phyloP scores from a whole-genome alignment of 2,113 vertebrate species.

The Carlito syrichta region DNA sequence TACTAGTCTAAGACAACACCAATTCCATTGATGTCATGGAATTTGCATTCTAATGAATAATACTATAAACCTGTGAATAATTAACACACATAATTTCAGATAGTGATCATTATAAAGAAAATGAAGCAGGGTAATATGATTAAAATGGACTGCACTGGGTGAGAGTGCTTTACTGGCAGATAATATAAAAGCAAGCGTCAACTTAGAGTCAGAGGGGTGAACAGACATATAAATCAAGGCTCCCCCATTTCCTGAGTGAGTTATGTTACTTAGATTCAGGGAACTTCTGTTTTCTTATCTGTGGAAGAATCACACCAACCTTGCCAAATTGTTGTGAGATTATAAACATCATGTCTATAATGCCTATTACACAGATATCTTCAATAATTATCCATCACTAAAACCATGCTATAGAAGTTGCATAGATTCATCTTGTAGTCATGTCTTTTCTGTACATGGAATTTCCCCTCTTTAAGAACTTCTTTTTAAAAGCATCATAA shows the following conservation, averaged over 20 bases:
- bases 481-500: neutral
- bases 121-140: neutral
- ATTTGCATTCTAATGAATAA: neutral
- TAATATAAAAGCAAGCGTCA: neutral
- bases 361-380: neutral
- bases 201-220: neutral
- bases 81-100: neutral
- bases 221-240: neutral
- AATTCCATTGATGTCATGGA: neutral
- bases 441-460: neutral
- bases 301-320: neutral
- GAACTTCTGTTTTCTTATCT: neutral
- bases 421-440: neutral
- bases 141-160: neutral
- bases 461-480: neutral
- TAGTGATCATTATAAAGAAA: neutral
- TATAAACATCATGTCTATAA: neutral
- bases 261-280: neutral
- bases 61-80: neutral
- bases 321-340: neutral
- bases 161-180: neutral
- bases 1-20: too few species aligned
- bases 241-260: neutral
- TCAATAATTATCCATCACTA: neutral
- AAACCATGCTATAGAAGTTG: neutral